Base-by-base conservation (phyloP, 2,113 vertebrate species). In the Nothobranchius furzeri region DNA sequence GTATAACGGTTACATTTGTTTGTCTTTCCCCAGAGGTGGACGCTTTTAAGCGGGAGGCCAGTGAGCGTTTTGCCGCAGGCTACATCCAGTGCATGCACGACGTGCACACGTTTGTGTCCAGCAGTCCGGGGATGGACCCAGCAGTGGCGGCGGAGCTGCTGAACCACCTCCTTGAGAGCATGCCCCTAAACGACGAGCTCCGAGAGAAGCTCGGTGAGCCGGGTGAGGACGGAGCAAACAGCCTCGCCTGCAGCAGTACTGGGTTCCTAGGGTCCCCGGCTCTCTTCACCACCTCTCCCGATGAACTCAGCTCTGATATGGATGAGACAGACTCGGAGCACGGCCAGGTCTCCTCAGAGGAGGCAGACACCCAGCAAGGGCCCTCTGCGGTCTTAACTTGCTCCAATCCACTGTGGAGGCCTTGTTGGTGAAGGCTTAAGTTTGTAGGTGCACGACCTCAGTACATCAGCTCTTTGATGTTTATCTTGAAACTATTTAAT, bases 21-120 rank as follows among this genome's bases (percentile, higher is more conserved):
- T 30, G 45, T 74, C 57, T 69, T 1, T 59, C 64, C 12, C 7
- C 79, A 96, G 95, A 95, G 42, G 86, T 83, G 12, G 94, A 95
- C 58, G 91, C 92, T 40, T 90, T 94, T 77, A 94, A 91, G 60
- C 93, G 90, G 0, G 96, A 96, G 59, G 95, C 95, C 0, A 94
- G 94, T 49, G 96, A 99, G 87, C 94, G 96, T 10, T 98, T 98
- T 47, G 93, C 96, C 0, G 96, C 97, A 1, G 97, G 96, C 2
- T 98, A 99, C 92, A 97, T 99, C 85, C 97, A 97, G 83, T 98
- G 96, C 78, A 98, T 98, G 97, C 96, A 98, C 15, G 96, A 98
- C 78, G 97, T 98, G 68, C 97, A 99, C 88, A 97, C 94, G 3
- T 99, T 99, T 78, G 94, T 98, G 79, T 98, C 95, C 84, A 92